phyloP scores from a whole-genome alignment of 2,888 invertebrate genomes.

The Mylabris sibirica region DNA sequence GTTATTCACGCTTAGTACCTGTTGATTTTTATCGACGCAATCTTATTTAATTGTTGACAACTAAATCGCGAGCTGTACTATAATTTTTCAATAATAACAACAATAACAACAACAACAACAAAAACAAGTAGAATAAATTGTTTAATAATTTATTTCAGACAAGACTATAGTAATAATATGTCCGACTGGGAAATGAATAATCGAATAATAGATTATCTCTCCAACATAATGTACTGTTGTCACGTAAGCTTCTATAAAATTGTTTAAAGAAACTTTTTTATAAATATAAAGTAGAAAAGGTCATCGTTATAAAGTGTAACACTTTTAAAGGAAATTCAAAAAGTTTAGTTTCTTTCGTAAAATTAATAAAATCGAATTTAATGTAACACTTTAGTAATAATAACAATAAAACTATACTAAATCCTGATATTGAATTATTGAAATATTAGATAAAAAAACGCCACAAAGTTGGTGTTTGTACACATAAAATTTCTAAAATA shows the following conservation, averaged over 20 bases:
- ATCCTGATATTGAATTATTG: background rate
- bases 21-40: conserved; percentile 23
- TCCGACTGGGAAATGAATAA: background rate
- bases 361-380: background rate
- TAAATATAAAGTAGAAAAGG: background rate
- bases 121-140: background rate
- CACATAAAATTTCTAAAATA: no score
- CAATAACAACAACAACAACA: background rate
- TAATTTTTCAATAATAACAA: background rate
- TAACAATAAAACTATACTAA: no score
- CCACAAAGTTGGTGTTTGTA: no score
- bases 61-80: background rate
- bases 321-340: background rate
- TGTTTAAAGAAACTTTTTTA: background rate
- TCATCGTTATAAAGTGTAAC: background rate
- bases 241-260: background rate
- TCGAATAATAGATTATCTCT: background rate
- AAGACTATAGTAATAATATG: background rate
- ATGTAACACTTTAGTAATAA: no score
- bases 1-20: conserved; percentile 26
- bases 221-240: background rate
- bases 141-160: background rate
- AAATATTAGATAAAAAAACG: background rate
- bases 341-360: background rate
- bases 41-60: conserved; percentile 18